A percentile compares a stretch with the other conserved stretches of the same genome.
phyloP scores from a whole-genome alignment of 2,797 vertebrate species.

The Poeciliopsis presidionis region DNA sequence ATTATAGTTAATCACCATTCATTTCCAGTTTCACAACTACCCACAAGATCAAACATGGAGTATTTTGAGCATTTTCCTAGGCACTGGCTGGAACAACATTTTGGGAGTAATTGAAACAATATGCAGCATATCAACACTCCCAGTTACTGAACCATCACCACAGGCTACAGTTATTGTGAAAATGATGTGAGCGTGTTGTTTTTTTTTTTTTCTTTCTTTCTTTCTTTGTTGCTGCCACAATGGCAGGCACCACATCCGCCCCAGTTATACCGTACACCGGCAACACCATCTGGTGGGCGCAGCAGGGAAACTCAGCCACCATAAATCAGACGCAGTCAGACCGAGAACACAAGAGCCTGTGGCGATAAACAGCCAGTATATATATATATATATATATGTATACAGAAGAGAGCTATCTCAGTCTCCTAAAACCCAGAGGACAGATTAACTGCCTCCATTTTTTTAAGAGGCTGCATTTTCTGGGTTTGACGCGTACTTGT shows the following conservation, averaged over 20 bases:
- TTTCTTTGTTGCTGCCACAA: slow-evolving; percentile 45
- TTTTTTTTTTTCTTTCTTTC: slow-evolving; percentile 21
- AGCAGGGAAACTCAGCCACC: slow-evolving; percentile 33
- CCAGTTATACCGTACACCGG: slow-evolving; percentile 34
- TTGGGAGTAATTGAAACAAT: slow-evolving; percentile 76
- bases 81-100: slow-evolving; percentile 71
- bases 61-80: slow-evolving; percentile 73
- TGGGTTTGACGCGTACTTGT: slow-evolving; percentile 54
- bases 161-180: slow-evolving; percentile 69
- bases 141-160: slow-evolving; percentile 78
- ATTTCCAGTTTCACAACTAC: slow-evolving; percentile 79
- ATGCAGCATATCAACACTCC: slow-evolving; percentile 72
- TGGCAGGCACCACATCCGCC: background rate
- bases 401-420: slow-evolving; percentile 11
- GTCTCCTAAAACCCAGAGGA: slow-evolving; percentile 41
- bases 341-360: slow-evolving; percentile 25
- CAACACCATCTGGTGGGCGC: slow-evolving; percentile 79
- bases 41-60: slow-evolving; percentile 76
- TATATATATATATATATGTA: too few relatives aligned
- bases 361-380: slow-evolving; percentile 25
- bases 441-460: slow-evolving; percentile 30
- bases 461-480: slow-evolving; percentile 50
- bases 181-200: slow-evolving; percentile 63
- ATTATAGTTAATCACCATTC: slow-evolving; percentile 78
- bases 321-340: slow-evolving; percentile 16